These are phyloP conservation scores for rat (Rattus norvegicus) DNA, from an alignment of 2,113 vertebrate species.

Conservation along the genomic window GRCr8 NC_086019.1:162769001-162769500, in stretches of 20 bases:
- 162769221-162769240: too few species aligned
- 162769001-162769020: slow-evolving; percentile 33
- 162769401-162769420: slow-evolving; percentile 4
- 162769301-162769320: slow-evolving; percentile 55
- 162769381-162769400: slow-evolving; percentile 10
- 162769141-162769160: not conserved
- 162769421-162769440: slow-evolving; percentile 35
- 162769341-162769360: slow-evolving; percentile 35
- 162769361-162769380: slow-evolving; percentile 17
- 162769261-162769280: slow-evolving; percentile 50
- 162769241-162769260: too few species aligned
- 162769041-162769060: not conserved
- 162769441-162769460: slow-evolving; percentile 32
- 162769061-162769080: not conserved
- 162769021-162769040: slow-evolving; percentile 35
- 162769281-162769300: slow-evolving; percentile 50
- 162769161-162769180: too few species aligned
- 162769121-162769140: slow-evolving; percentile 62
- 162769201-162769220: too few species aligned
- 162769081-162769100: slow-evolving; percentile 37
- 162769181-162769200: too few species aligned
- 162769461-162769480: not conserved
- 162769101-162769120: slow-evolving; percentile 50
- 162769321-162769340: slow-evolving; percentile 40
- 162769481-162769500: slow-evolving; percentile 48